Base-by-base conservation (phyloP, 2,797 vertebrate species). In the Schizopygopsis pylzovi region DNA sequence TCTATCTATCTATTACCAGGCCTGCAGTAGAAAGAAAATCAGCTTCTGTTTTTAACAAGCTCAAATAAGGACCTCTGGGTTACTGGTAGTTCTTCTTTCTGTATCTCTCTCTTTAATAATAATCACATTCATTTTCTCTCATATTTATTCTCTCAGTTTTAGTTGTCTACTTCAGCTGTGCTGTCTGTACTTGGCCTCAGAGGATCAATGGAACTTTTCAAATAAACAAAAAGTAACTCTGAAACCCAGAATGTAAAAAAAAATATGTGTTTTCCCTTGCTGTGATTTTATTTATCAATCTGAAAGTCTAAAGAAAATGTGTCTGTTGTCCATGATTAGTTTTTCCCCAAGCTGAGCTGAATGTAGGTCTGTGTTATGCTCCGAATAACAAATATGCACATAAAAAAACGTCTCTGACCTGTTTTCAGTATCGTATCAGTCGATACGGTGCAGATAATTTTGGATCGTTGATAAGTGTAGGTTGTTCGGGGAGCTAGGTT, bases 31-130 rank as follows among this genome's bases (percentile, higher is more conserved):
- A 81, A 71, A 77, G 10, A 77, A 28, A 25, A 20, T 56, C 28
- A 22, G 54, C 10, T 25, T 82, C 39, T 1, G 6, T 33, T 25
- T 82, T 85, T 85, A 59, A 79, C 47, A 63, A 79, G n/a, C 65
- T 52, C 37, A 82, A 82, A 82, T 70, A 82, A 87, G 73, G 18
- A 82, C 72, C 54, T 76, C 49, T n/a, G 28, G 71, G 52, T 77
- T 6, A 22, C 37, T 16, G 37, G 22, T 41, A 56, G 28, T 33
- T 65, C 18, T 59, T 28, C 5, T 33, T 65, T 47, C 33, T 49
- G 11, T 33, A 16, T 72, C 1, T 12, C 39, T 28, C 11, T 16
- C 5, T 63, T 18, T 70, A 3, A 16, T 9, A 54, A 49, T 56
- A 18, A n/a, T 52, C 52, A n/a, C 7, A n/a, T 72, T 54, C 0